Percentiles rank a stretch among this genome's conserved stretches.
Conservation (phyloP, 2,888 invertebrate species). For the Pristionchus mayeri region DNA sequence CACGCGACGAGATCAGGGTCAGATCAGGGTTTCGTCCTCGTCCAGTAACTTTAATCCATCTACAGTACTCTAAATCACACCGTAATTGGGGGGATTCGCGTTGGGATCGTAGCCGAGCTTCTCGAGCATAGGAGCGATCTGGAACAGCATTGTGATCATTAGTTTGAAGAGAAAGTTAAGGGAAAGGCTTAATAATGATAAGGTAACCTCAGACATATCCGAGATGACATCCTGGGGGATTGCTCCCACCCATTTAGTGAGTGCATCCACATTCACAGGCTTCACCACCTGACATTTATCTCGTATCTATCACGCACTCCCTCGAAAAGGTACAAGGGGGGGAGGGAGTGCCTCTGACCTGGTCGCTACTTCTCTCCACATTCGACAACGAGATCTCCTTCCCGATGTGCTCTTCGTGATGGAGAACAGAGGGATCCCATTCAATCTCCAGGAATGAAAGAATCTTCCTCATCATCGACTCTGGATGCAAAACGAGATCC, state of each 20-base stretch:
- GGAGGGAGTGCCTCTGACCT: constrained; percentile 54
- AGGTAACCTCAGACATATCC: constrained; percentile 77
- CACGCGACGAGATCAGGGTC: no score
- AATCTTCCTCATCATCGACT: constrained; percentile 89
- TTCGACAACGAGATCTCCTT: constrained; percentile 79
- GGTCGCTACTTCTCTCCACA: constrained; percentile 67
- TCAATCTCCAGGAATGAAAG: constrained; percentile 90
- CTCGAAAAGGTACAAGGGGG: no score
- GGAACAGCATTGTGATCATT: background rate
- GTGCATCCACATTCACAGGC: constrained; percentile 95
- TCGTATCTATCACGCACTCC: background rate
- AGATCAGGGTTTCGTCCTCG: no score
- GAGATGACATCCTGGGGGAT: constrained; percentile 87
- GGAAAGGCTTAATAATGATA: background rate
- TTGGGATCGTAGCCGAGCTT: constrained; percentile 89
- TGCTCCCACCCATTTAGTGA: constrained; percentile 80
- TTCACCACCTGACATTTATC: constrained; percentile 85
- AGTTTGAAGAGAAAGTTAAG: no score
- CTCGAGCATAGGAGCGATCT: constrained; percentile 75
- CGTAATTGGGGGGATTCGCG: constrained; percentile 94
- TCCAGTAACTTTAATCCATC: no score
- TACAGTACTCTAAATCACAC: constrained; percentile 52
- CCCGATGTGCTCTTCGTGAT: constrained; percentile 97
- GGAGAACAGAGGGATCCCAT: constrained; percentile 93
- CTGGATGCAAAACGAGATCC: constrained; percentile 94